Conservation (phyloP, 2,888 invertebrate species). For the Tenthredo scrophulariae region DNA sequence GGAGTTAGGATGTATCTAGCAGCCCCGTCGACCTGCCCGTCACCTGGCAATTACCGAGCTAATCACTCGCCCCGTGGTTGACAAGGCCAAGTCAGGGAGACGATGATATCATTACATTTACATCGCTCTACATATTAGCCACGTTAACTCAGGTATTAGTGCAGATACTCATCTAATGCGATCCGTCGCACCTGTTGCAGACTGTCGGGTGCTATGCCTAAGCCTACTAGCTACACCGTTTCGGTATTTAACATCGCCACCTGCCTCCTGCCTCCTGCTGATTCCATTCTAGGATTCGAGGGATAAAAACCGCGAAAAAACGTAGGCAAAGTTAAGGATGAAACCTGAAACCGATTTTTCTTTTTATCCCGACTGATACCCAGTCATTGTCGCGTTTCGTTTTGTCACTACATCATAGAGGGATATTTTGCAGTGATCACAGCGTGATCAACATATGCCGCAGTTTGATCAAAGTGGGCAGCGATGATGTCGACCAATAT, state of each 20-base stretch:
- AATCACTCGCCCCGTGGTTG: constrained; percentile 64
- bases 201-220: background rate
- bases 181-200: constrained; percentile 75
- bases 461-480: background rate
- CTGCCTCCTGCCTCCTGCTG: background rate
- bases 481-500: background rate
- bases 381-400: background rate
- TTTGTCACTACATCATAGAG: background rate
- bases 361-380: background rate
- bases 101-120: constrained; percentile 70
- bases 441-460: background rate
- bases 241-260: background rate
- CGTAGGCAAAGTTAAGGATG: background rate
- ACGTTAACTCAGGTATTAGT: constrained; percentile 72
- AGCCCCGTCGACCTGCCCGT: constrained; percentile 60
- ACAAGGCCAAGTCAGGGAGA: constrained; percentile 57
- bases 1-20: background rate
- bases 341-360: background rate
- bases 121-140: constrained; percentile 64
- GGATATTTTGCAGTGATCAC: background rate
- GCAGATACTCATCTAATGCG: constrained; percentile 71
- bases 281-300: background rate
- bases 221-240: constrained; percentile 19
- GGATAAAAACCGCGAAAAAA: background rate
- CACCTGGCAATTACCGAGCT: constrained; percentile 71